Conservation (phyloP, 2,888 invertebrate species). For the Epicampocera succincta region DNA sequence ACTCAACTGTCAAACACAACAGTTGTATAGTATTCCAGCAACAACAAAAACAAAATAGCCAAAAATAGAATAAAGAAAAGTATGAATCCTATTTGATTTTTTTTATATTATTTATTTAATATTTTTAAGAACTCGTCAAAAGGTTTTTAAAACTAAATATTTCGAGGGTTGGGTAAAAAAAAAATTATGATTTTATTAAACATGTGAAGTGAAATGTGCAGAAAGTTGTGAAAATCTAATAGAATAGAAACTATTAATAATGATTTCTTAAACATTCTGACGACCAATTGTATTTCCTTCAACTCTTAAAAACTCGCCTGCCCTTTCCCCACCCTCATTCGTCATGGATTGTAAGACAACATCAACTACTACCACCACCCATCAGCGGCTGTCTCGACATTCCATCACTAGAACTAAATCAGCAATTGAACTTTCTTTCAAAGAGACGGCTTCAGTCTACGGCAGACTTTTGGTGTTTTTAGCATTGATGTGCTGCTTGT, state of each 20-base stretch:
- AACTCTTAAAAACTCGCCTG: constrained; percentile 23
- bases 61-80: neutral
- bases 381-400: constrained; percentile 31
- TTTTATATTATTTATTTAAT: neutral
- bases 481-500: constrained; percentile 29
- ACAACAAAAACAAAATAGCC: constrained; percentile 19
- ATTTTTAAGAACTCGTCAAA: neutral
- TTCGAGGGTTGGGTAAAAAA: too few species aligned
- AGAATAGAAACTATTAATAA: constrained; percentile 10
- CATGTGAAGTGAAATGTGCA: neutral
- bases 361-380: neutral
- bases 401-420: constrained; percentile 34
- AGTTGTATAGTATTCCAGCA: constrained; percentile 3
- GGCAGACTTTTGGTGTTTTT: constrained; percentile 21
- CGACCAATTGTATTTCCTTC: neutral
- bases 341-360: constrained; percentile 21
- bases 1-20: constrained; percentile 51
- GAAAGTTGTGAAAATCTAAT: neutral
- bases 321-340: constrained; percentile 4
- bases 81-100: neutral
- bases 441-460: constrained; percentile 35
- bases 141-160: neutral
- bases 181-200: too few species aligned
- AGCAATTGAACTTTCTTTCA: neutral
- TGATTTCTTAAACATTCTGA: constrained; percentile 53